Percentiles rank a stretch among this genome's conserved stretches.
These are phyloP conservation scores for Neosalanx taihuensis DNA, from an alignment of 2,797 vertebrate genomes.

Conservation along the genomic window DNA sequence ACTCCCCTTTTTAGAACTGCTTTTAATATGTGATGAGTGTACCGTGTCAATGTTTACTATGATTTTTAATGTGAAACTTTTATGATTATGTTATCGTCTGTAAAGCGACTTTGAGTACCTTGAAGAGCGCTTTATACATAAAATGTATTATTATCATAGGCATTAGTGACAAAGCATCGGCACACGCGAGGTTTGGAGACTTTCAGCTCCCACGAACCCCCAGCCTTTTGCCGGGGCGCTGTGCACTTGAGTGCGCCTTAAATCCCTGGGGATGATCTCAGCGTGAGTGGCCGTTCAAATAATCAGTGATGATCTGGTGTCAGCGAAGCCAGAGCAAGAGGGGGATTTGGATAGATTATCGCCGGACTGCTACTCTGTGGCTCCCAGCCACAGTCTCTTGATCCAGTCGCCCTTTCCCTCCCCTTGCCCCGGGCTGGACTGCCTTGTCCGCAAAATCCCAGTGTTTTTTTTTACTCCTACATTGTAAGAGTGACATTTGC, in stretches of 20 bases:
- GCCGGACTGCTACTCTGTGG: constrained; percentile 68
- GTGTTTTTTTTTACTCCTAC: no score
- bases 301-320: constrained; percentile 58
- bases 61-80: no score
- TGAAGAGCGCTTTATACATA: no score
- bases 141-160: background rate
- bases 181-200: background rate
- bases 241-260: constrained; percentile 34
- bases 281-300: constrained; percentile 55
- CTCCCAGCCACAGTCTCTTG: constrained; percentile 45
- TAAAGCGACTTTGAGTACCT: no score
- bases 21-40: no score
- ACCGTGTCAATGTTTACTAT: no score
- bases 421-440: constrained; percentile 20
- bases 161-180: background rate
- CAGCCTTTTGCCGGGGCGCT: constrained; percentile 36
- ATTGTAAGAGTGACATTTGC: no score
- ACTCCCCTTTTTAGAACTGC: no score
- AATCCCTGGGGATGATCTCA: constrained; percentile 60
- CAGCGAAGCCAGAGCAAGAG: constrained; percentile 54
- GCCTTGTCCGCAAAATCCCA: background rate
- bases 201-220: constrained; percentile 14
- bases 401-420: constrained; percentile 57
- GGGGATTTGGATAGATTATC: constrained; percentile 76
- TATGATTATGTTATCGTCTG: no score